Percentiles rank a stretch among this genome's conserved stretches.
phyloP scores from a whole-genome alignment of 2,888 invertebrate species.

The Eupithecia tripunctaria region DNA sequence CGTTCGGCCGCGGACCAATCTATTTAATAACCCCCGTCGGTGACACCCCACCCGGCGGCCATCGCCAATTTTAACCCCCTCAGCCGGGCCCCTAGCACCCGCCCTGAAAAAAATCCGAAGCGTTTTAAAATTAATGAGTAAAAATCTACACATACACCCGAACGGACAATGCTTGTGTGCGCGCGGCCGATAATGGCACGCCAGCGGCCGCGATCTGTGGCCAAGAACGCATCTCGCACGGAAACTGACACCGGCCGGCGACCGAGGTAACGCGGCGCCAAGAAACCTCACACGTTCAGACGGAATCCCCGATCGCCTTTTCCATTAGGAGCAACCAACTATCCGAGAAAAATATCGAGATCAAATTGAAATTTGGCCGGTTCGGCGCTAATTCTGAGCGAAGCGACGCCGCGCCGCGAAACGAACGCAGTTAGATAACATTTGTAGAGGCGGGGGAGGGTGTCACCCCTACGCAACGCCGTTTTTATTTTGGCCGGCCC shows the following conservation, averaged over 20 bases:
- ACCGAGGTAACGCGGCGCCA: slow-evolving; percentile 21
- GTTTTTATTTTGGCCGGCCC: slow-evolving; percentile 84
- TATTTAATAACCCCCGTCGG: slow-evolving; percentile 85
- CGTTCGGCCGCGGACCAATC: slow-evolving; percentile 86
- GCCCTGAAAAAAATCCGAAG: slow-evolving; percentile 85
- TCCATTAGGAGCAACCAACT: slow-evolving; percentile 75
- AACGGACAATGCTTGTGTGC: slow-evolving; percentile 73
- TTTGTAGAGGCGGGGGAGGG: slow-evolving; percentile 80
- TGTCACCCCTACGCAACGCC: slow-evolving; percentile 84
- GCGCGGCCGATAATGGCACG: slow-evolving; percentile 73
- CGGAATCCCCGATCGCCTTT: slow-evolving; percentile 64
- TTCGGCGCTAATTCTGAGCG: slow-evolving; percentile 78
- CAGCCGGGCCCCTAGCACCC: slow-evolving; percentile 74
- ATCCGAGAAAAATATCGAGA: slow-evolving; percentile 77
- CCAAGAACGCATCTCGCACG: slow-evolving; percentile 36
- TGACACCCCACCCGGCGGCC: slow-evolving; percentile 84
- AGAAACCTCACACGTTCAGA: slow-evolving; percentile 45
- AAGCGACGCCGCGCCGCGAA: slow-evolving; percentile 74
- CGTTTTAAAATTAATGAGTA: slow-evolving; percentile 86
- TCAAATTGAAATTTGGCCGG: slow-evolving; percentile 81
- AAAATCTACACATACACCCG: slow-evolving; percentile 84
- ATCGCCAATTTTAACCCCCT: slow-evolving; percentile 82
- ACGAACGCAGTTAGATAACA: slow-evolving; percentile 84
- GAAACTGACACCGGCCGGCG: background rate
- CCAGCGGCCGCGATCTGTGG: slow-evolving; percentile 46